phyloP scores from a whole-genome alignment of 2,888 invertebrate species.

The Meloe dianella region DNA sequence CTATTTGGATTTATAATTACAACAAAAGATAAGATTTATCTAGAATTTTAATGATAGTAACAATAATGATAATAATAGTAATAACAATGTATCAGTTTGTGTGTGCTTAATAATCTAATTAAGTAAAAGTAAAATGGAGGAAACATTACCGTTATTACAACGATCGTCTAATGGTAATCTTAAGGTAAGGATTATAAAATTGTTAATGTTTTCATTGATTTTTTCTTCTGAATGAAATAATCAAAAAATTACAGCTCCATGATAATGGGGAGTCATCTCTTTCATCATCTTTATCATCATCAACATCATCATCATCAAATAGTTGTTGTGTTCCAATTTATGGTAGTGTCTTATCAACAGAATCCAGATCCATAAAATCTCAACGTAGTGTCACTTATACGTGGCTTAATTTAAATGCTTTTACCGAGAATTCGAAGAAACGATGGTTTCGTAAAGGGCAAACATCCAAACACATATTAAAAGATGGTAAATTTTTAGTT shows the following conservation, averaged over 20 bases:
- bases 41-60: constrained; percentile 1
- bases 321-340: neutral
- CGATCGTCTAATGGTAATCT: neutral
- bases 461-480: neutral
- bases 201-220: neutral
- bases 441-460: neutral
- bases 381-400: neutral
- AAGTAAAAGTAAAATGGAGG: neutral
- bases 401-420: neutral
- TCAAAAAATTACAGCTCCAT: neutral
- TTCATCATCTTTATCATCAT: neutral
- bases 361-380: neutral
- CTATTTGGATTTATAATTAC: neutral
- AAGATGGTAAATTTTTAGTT: neutral
- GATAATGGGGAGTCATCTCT: neutral
- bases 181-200: neutral
- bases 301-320: neutral
- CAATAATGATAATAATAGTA: constrained; percentile 4
- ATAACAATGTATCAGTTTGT: neutral
- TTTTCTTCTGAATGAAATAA: neutral
- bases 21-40: constrained; percentile 9
- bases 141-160: neutral
- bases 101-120: neutral
- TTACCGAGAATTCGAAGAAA: neutral
- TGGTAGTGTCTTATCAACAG: neutral